Evolutionary conservation across 2,888 invertebrate genomes (phyloP), one percentile per base, ranked within the genome.

Genomic region (Serrognathus titanus): DNA sequence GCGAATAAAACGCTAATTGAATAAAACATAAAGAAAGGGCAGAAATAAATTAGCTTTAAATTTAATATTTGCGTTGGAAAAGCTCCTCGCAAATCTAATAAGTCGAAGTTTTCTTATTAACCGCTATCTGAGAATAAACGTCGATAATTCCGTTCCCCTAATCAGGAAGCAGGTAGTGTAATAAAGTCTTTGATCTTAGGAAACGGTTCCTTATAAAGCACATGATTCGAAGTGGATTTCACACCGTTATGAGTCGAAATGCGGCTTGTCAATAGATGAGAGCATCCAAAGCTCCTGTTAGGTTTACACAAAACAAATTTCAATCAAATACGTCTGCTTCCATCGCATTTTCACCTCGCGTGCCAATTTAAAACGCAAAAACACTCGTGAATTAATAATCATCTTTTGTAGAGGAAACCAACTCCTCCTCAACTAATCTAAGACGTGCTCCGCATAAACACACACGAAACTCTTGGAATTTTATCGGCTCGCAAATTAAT

Each of bases 101-200:
- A 40, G 13, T 40, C 40, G 11, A 40, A 40, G 13, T 40, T 40
- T 40, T 12, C 12, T 40, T 40, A 40, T 40, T 40, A 40, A 40
- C 12, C 11, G 13, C 24, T 31, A 31, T 64, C 65, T 40, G 57
- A 51, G 51, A 63, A 63, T 66, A 64, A 66, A 63, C 62, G 65
- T 67, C 67, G 64, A 69, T 69, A 67, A 66, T 69, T 66, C 61
- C 59, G 57, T 53, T 60, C 61, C 65, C 63, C 65, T 66, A 31
- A 31, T 66, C 66, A 66, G 65, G 66, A 61, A n/a, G 9, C 9
- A 68, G 67, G 67, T 67, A 67, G 61, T 60, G 64, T 65, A 67
- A 66, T 67, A 66, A 68, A 67, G 67, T 66, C 68, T 69, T 69
- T 69, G 68, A 69, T 69, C 67, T 68, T 65, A 57, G 62, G 59